Conservation (phyloP, 2,797 vertebrate species). For the Acanthurus lineatus region DNA sequence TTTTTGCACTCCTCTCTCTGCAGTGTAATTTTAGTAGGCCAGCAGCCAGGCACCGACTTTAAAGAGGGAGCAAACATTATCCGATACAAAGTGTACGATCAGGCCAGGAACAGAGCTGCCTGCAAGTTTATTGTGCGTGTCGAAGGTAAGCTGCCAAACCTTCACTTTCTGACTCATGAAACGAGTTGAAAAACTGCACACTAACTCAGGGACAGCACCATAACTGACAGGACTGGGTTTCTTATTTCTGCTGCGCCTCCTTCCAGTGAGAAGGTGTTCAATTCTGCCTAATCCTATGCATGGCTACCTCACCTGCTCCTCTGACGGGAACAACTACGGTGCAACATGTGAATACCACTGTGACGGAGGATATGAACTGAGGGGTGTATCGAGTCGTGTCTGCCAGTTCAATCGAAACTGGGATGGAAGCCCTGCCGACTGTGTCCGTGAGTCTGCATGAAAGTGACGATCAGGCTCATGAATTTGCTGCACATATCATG, state of each 20-base stretch:
- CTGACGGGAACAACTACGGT: slow-evolving; percentile 91
- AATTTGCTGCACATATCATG: neutral
- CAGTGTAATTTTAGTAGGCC: slow-evolving; percentile 90
- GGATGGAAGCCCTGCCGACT: slow-evolving; percentile 87
- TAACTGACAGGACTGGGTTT: neutral
- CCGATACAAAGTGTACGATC: slow-evolving; percentile 93
- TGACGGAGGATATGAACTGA: slow-evolving; percentile 90
- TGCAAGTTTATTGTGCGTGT: slow-evolving; percentile 96
- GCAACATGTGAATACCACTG: slow-evolving; percentile 93
- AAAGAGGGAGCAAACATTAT: slow-evolving; percentile 91
- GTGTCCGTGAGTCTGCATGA: slow-evolving; percentile 79
- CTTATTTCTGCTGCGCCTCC: neutral
- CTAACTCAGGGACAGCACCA: neutral
- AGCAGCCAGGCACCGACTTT: slow-evolving; percentile 89
- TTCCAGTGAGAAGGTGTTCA: slow-evolving; percentile 88
- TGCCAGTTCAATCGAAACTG: slow-evolving; percentile 92
- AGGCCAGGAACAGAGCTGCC: slow-evolving; percentile 92
- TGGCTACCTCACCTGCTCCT: slow-evolving; percentile 91
- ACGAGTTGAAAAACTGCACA: neutral
- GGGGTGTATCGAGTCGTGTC: slow-evolving; percentile 85
- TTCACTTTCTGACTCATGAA: neutral
- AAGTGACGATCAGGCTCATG: neutral
- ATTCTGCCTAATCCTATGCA: slow-evolving; percentile 88
- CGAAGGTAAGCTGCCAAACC: slow-evolving; percentile 85
- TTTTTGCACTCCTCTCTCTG: slow-evolving; percentile 20